These are phyloP conservation scores for Adelosebastes latens DNA, from an alignment of 2,797 vertebrate species.

Conservation along the genomic window DNA sequence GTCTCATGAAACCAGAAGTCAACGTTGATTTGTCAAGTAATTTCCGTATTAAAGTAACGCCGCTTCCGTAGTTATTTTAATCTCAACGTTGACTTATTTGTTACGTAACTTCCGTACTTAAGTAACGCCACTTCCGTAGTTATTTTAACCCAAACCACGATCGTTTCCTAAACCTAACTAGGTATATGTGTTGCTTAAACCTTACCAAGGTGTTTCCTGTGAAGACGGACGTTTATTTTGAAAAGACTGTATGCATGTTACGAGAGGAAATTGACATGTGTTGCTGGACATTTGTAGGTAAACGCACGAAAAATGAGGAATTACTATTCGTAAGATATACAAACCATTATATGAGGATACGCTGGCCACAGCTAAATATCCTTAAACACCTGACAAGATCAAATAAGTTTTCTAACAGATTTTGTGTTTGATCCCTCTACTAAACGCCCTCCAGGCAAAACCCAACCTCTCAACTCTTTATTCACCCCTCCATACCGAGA, in stretches of 20 bases:
- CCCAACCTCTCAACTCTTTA: not conserved
- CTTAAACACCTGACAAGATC: not conserved
- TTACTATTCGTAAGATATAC: too few relatives aligned
- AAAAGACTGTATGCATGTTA: not conserved
- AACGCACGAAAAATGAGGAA: not conserved
- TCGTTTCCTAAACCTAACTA: not conserved
- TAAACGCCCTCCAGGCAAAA: not conserved
- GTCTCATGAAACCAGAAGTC: too few relatives aligned
- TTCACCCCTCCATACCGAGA: not conserved
- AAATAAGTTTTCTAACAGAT: not conserved
- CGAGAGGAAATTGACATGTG: not conserved
- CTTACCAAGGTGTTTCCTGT: too few relatives aligned
- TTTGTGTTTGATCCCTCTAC: not conserved
- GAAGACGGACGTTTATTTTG: not conserved
- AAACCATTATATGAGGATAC: too few relatives aligned
- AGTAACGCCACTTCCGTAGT: too few relatives aligned
- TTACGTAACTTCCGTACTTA: too few relatives aligned
- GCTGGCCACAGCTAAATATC: not conserved
- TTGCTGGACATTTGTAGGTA: not conserved
- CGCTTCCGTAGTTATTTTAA: too few relatives aligned
- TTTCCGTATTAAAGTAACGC: too few relatives aligned
- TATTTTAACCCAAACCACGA: not conserved
- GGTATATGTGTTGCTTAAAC: not conserved
- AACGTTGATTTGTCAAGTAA: too few relatives aligned
- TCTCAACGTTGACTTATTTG: too few relatives aligned